These are phyloP conservation scores for Electrona antarctica DNA, from an alignment of 2,113 vertebrate species.

Conservation along the genomic window DNA sequence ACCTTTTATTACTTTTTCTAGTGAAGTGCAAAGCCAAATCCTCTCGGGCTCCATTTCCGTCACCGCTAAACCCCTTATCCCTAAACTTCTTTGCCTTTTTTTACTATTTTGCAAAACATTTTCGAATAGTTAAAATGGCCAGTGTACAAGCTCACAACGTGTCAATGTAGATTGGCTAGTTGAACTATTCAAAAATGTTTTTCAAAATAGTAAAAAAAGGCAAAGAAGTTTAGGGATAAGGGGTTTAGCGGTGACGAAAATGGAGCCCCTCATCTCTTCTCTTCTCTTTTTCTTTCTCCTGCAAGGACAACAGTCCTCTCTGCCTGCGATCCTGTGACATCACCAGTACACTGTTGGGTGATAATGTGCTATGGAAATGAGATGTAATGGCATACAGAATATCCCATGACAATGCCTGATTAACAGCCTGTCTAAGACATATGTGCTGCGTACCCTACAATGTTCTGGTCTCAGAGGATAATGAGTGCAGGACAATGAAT, in stretches of 20 bases:
- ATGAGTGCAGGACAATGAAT: slow-evolving; percentile 48
- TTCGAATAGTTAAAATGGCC: no score
- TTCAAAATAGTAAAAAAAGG: no score
- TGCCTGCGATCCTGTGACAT: slow-evolving; percentile 54
- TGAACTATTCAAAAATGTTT: no score
- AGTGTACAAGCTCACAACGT: no score
- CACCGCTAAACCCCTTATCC: no score
- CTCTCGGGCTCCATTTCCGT: neutral
- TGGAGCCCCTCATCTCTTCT: no score
- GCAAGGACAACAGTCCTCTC: slow-evolving; percentile 39
- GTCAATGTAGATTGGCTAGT: no score
- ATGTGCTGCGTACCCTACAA: slow-evolving; percentile 40
- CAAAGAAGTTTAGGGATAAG: no score
- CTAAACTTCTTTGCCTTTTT: no score
- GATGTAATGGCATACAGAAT: slow-evolving; percentile 54
- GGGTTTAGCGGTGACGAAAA: no score
- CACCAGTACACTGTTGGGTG: slow-evolving; percentile 56
- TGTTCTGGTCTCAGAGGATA: slow-evolving; percentile 54
- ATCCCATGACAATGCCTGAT: slow-evolving; percentile 58
- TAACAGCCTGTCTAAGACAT: slow-evolving; percentile 64
- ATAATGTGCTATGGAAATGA: slow-evolving; percentile 49
- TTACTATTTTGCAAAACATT: no score
- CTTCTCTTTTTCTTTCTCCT: neutral
- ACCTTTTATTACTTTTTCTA: slow-evolving; percentile 8
- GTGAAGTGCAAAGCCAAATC: neutral